These are phyloP conservation scores for Epinotia bilunana DNA, from an alignment of 2,888 invertebrate genomes.

Conservation along the genomic window DNA sequence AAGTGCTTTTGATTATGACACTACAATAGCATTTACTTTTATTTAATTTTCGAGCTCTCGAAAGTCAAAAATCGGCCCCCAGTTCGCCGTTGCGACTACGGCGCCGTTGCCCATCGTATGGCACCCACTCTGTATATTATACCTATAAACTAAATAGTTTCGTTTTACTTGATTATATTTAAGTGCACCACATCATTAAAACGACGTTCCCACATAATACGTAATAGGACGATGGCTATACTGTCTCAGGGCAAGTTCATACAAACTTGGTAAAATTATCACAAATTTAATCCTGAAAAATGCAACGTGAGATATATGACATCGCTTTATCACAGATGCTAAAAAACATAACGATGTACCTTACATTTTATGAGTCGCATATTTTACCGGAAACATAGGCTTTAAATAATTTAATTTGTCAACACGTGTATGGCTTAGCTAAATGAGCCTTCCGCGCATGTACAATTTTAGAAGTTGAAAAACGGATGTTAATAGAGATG, in stretches of 20 bases:
- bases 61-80: no score
- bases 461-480: slow-evolving; percentile 26
- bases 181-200: no score
- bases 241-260: neutral
- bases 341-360: slow-evolving; percentile 36
- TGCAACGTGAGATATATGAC: slow-evolving; percentile 5
- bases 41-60: no score
- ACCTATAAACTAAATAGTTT: no score
- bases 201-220: no score
- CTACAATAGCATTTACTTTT: no score
- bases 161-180: no score
- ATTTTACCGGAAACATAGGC: slow-evolving; percentile 33
- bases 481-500: slow-evolving; percentile 31
- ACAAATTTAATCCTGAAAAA: slow-evolving; percentile 12
- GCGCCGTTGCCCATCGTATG: no score
- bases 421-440: slow-evolving; percentile 43
- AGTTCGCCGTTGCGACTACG: no score
- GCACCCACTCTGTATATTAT: no score
- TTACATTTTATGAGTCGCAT: slow-evolving; percentile 36
- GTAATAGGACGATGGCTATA: no score
- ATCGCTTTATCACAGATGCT: slow-evolving; percentile 29
- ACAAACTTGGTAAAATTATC: neutral
- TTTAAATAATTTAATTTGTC: slow-evolving; percentile 44
- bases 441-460: slow-evolving; percentile 39
- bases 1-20: no score